Conservation (phyloP, 2,888 invertebrate species). For the Pasiphila rectangulata region DNA sequence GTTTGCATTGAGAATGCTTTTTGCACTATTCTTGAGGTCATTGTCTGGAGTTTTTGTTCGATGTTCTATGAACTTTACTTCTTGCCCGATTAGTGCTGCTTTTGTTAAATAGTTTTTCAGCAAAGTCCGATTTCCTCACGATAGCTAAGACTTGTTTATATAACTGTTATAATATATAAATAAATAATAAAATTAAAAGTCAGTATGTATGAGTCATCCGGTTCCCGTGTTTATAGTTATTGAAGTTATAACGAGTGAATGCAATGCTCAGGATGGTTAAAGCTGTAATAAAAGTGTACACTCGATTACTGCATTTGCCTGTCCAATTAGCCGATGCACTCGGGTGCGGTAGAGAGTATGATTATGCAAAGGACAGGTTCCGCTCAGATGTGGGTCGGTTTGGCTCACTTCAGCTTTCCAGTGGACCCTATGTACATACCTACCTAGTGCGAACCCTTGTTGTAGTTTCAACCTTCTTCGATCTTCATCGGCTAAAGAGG, state of each 20-base stretch:
- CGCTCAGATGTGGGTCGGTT: slow-evolving; percentile 60
- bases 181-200: no score
- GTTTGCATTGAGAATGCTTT: no score
- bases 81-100: slow-evolving; percentile 26
- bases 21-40: slow-evolving; percentile 24
- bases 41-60: slow-evolving; percentile 28
- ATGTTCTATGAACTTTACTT: slow-evolving; percentile 26
- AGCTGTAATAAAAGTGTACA: background rate
- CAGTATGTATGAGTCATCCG: no score
- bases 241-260: no score
- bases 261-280: no score
- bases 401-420: slow-evolving; percentile 49
- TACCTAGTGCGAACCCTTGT: background rate
- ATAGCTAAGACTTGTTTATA: no score
- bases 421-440: slow-evolving; percentile 39
- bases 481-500: no score
- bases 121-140: background rate
- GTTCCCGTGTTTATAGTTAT: background rate
- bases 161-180: no score
- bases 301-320: slow-evolving; percentile 25
- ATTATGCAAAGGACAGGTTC: slow-evolving; percentile 48
- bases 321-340: background rate
- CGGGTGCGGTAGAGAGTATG: slow-evolving; percentile 39
- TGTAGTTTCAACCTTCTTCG: background rate
- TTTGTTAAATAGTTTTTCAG: background rate